A percentile compares a stretch with the other conserved stretches of the same genome.
These are phyloP conservation scores for Ammodytes dubius DNA, from an alignment of 2,113 vertebrate genomes.

Conservation along the genomic window DNA sequence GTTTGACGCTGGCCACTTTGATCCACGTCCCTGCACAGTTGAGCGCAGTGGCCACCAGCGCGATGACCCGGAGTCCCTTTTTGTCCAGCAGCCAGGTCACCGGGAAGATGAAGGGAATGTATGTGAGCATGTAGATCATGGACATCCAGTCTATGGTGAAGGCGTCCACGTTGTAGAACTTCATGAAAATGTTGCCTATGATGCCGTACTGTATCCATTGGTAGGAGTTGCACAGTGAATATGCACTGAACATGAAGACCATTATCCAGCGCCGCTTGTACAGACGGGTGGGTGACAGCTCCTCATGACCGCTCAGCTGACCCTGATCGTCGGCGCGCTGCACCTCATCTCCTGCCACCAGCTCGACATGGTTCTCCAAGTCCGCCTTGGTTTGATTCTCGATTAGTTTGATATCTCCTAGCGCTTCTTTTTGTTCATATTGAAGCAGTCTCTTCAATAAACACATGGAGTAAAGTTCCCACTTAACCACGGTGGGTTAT, in stretches of 20 bases:
- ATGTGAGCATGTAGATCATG: constrained; percentile 96
- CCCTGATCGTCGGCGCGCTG: not conserved
- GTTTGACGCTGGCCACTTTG: constrained; percentile 91
- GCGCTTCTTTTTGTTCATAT: constrained; percentile 63
- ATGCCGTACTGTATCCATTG: constrained; percentile 98
- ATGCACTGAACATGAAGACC: constrained; percentile 92
- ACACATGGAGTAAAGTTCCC: constrained; percentile 29
- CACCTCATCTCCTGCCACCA: constrained; percentile 5
- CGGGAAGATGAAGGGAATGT: constrained; percentile 95
- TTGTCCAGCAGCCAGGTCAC: constrained; percentile 95
- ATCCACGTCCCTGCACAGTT: constrained; percentile 95
- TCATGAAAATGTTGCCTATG: constrained; percentile 90
- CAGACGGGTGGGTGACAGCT: constrained; percentile 73
- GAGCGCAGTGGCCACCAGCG: constrained; percentile 88
- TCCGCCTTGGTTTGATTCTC: constrained; percentile 16
- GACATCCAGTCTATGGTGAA: constrained; percentile 97
- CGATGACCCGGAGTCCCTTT: constrained; percentile 90
- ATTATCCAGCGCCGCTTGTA: constrained; percentile 90
- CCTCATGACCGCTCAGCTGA: not conserved
- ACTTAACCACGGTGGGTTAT: not conserved
- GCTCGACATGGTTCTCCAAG: constrained; percentile 34
- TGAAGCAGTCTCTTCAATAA: constrained; percentile 2
- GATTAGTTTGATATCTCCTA: not conserved
- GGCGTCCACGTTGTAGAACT: constrained; percentile 88
- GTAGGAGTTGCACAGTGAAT: constrained; percentile 95